Base-by-base conservation (phyloP, 2,888 invertebrate species). In the Drosophila flavopinicola region DNA sequence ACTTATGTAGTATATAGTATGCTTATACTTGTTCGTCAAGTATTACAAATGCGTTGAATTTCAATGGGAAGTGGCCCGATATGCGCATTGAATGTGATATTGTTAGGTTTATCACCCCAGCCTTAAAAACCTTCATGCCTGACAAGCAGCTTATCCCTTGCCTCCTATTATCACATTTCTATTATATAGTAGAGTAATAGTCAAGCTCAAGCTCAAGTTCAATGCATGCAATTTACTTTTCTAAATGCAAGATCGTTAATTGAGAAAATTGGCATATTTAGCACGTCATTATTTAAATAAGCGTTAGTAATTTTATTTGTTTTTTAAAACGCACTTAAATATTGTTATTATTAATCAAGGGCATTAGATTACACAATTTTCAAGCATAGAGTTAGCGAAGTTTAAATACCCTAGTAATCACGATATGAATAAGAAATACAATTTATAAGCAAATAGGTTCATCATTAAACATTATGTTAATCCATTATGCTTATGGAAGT, bases 311-410 rank as follows among this genome's bases (percentile, higher is more conserved):
- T 58, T 44, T 33, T 38, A 51, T 45, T 69, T 56, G 24, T 3
- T 37, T 37, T 42, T 51, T 44, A 15, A 52, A 65, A 53, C 47
- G 20, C 25, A 79, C 76, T 84, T 57, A 64, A 44, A 56, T 60
- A 64, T 71, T 57, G 61, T 71, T 44, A 41, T 33, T 56, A 7
- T 45, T 6, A 11, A 6, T 6, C 13, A 17, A 30, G 3, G 10
- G 11, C 13, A 5, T 11, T 20, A 20, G 4, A 20, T 20, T 3
- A 20, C 4, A 20, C 20, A 20, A 20, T 20, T 20, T 20, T 20
- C 20, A 20, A 20, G 20, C n/a, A n/a, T n/a, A n/a, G n/a, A n/a
- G n/a, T n/a, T n/a, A n/a, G n/a, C n/a, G n/a, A n/a, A n/a, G n/a
- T n/a, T n/a, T n/a, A n/a, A n/a, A n/a, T n/a, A n/a, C n/a, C n/a